Percentiles rank a stretch among this genome's conserved stretches.
Evolutionary conservation across 2,888 invertebrate species (phyloP).

Genomic region (Lycaena phlaeas): DNA sequence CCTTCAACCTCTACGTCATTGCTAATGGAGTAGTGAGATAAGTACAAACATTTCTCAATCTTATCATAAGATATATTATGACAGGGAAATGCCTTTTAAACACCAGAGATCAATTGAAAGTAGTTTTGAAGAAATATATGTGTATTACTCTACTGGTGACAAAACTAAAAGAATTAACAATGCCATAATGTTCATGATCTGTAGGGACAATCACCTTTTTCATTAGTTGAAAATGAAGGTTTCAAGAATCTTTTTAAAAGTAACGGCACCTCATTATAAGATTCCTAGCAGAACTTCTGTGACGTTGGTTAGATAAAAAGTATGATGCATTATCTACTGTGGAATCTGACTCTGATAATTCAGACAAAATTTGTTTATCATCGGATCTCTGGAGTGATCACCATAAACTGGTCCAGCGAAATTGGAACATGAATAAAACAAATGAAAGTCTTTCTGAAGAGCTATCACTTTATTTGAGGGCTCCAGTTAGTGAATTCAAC

Average conservation of each 20-base stretch:
- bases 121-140: constrained; percentile 23
- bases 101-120: constrained; percentile 22
- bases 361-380: constrained; percentile 20
- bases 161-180: constrained; percentile 24
- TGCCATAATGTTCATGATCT: constrained; percentile 24
- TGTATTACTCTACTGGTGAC: constrained; percentile 12
- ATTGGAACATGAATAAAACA: too few relatives aligned
- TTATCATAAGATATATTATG: constrained; percentile 20
- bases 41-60: constrained; percentile 14
- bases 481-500: too few relatives aligned
- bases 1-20: constrained; percentile 17
- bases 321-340: constrained; percentile 1
- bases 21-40: constrained; percentile 19
- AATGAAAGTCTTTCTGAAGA: too few relatives aligned
- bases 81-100: constrained; percentile 18
- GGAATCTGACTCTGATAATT: constrained; percentile 25
- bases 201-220: constrained; percentile 27
- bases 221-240: constrained; percentile 30
- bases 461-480: too few relatives aligned
- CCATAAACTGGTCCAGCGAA: constrained; percentile 24
- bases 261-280: constrained; percentile 28
- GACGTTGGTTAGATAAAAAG: constrained; percentile 28
- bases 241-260: constrained; percentile 28
- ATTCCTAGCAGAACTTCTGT: constrained; percentile 26
- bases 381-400: constrained; percentile 24